phyloP scores from a whole-genome alignment of 2,797 vertebrate genomes.

The Sebastes oblongus region DNA sequence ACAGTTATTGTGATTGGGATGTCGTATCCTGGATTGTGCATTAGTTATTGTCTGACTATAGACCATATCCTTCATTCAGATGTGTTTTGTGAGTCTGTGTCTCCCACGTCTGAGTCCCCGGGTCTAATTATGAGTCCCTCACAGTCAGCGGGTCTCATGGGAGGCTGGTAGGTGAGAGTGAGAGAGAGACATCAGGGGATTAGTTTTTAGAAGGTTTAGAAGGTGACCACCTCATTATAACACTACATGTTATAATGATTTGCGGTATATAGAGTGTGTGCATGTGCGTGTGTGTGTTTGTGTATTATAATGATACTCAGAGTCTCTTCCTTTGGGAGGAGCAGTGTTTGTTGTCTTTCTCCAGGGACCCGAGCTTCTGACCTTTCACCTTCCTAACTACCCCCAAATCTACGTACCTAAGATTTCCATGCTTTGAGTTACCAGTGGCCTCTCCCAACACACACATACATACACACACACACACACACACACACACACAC shows the following conservation, averaged over 20 bases:
- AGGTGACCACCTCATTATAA: slow-evolving; percentile 78
- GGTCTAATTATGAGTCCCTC: slow-evolving; percentile 56
- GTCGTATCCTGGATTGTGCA: neutral
- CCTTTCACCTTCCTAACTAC: slow-evolving; percentile 70
- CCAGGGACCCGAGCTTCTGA: slow-evolving; percentile 56
- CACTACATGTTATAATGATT: slow-evolving; percentile 73
- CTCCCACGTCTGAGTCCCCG: slow-evolving; percentile 23
- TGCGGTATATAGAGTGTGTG: slow-evolving; percentile 33
- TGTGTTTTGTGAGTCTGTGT: slow-evolving; percentile 20
- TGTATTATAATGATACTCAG: slow-evolving; percentile 67
- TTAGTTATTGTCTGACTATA: slow-evolving; percentile 15
- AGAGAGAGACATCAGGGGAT: slow-evolving; percentile 57
- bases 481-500: slow-evolving; percentile 1
- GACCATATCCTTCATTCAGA: slow-evolving; percentile 17
- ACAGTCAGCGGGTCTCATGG: slow-evolving; percentile 44
- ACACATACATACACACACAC: slow-evolving; percentile 2
- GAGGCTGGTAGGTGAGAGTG: slow-evolving; percentile 58
- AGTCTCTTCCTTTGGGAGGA: slow-evolving; percentile 50
- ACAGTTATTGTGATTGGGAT: neutral
- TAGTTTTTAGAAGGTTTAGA: slow-evolving; percentile 68
- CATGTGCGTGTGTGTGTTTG: slow-evolving; percentile 35
- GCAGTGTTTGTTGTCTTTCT: slow-evolving; percentile 66
- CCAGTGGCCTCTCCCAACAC: slow-evolving; percentile 5
- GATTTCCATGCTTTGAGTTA: slow-evolving; percentile 49
- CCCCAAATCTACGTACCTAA: slow-evolving; percentile 34